Percentiles rank a stretch among this genome's conserved stretches.
phyloP scores from a whole-genome alignment of 2,113 vertebrate species.

The Aspidoscelis tigris region DNA sequence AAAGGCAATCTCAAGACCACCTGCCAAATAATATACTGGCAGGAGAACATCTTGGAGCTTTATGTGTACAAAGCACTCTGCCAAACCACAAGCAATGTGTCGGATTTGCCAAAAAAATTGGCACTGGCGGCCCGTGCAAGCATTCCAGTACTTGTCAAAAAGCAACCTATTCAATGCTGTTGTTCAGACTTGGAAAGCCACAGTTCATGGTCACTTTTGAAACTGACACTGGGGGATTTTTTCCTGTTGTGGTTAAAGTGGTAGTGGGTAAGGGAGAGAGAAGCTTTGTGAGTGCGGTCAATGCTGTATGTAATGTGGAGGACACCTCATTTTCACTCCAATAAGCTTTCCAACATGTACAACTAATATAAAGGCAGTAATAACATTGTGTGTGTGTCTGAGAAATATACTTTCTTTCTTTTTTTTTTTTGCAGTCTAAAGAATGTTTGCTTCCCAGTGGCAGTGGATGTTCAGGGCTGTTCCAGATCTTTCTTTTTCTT shows the following conservation, averaged over 20 bases:
- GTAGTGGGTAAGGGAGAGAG: background rate
- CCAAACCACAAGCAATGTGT: conserved; percentile 2
- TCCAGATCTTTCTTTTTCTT: background rate
- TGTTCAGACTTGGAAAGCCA: background rate
- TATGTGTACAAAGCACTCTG: background rate
- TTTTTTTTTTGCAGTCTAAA: background rate
- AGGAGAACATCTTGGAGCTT: background rate
- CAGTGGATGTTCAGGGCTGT: too few relatives aligned
- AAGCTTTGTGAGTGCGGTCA: background rate
- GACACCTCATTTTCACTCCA: background rate
- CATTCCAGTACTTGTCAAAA: conserved; percentile 7
- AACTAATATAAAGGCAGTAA: background rate
- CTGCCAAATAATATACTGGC: fast-evolving
- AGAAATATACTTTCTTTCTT: background rate
- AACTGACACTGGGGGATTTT: background rate
- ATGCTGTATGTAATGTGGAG: background rate
- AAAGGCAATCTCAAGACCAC: background rate
- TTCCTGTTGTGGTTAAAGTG: background rate
- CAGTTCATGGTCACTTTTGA: background rate
- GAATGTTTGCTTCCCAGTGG: background rate
- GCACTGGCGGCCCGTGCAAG: background rate
- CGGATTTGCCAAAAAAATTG: conserved; percentile 18
- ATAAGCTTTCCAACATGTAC: conserved; percentile 1
- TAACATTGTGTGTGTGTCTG: too few relatives aligned
- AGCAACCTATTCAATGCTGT: conserved; percentile 2